Base-by-base conservation (phyloP, 2,113 vertebrate species). In the Sisor rabdophorus region DNA sequence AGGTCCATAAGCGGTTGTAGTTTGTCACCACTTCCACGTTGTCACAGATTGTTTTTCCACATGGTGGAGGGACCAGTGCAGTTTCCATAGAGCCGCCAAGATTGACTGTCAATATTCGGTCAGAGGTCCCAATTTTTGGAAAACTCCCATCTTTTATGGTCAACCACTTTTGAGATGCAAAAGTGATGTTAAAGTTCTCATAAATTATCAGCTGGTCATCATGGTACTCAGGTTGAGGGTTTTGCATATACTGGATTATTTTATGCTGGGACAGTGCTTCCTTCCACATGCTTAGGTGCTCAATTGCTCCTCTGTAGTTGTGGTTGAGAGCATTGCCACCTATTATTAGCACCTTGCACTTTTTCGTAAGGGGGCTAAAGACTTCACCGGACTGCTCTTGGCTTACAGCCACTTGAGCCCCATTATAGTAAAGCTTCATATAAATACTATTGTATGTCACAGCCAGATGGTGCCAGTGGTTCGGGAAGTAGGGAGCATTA, bases 301-400 rank as follows among this genome's bases (percentile, higher is more conserved):
- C 96, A 44, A 98, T 65, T 0, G 93, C 89, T 76, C 97, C 97
- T 81, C 97, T 89, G 87, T 94, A 99, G 85, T 98, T 98, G 84
- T 97, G 95, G 84, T 95, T 95, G 68, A 94, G 90, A 70, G 94
- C 89, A 11, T 95, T 97, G 40, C 97, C 97, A 48, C 97, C 97
- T 73, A 98, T 86, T 93, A 97, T 96, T 72, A 99, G 92, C 73
- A 96, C 93, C 87, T 99, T 99, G 87, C 97, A 99, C 87, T 96
- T 98, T 87, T 92, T 90, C 65, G 95, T 96, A 84, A 98, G 88
- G 9, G 93, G 93, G 78, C 96, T 98, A 90, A 98, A 98, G 84
- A 99, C 86, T 60, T 94, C 93, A 1, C 97, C 97, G 0, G 96
- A 95, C 82, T 99, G 97, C 76, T 95, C 95, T 72, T 89, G 92